These are phyloP conservation scores for Lapara coniferarum DNA, from an alignment of 2,888 invertebrate species.

Conservation along the genomic window DNA sequence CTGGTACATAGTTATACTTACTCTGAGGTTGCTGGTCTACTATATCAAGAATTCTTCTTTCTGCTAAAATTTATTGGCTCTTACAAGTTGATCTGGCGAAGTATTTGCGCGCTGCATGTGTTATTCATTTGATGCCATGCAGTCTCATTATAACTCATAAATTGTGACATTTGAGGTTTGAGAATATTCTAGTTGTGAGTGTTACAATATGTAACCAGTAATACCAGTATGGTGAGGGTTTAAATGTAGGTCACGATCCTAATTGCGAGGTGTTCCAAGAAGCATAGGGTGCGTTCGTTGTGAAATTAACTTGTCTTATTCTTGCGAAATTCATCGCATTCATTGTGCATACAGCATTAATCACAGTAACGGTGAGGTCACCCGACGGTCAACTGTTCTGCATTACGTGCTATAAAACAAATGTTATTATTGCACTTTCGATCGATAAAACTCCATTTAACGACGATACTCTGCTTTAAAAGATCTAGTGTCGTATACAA, in stretches of 20 bases:
- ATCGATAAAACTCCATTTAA: background rate
- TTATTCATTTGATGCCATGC: too few species aligned
- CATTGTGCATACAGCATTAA: constrained; percentile 36
- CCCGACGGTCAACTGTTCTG: constrained; percentile 28
- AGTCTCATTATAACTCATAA: background rate
- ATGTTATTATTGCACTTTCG: background rate
- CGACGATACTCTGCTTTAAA: background rate
- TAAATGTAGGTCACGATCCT: background rate
- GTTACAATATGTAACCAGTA: background rate
- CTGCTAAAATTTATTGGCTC: too few species aligned
- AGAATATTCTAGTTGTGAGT: background rate
- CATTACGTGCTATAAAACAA: background rate
- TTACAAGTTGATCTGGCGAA: background rate
- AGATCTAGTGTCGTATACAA: too few species aligned
- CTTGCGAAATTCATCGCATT: constrained; percentile 20
- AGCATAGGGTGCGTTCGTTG: constrained; percentile 31
- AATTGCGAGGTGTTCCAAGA: constrained; percentile 8
- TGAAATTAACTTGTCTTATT: constrained; percentile 29
- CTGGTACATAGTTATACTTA: too few species aligned
- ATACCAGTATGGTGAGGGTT: background rate
- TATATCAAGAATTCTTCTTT: too few species aligned
- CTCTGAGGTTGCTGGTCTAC: too few species aligned
- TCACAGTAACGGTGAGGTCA: constrained; percentile 38
- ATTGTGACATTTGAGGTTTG: background rate
- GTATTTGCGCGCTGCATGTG: too few species aligned